Base-by-base conservation (phyloP, 2,888 invertebrate species). In the Terebella lapidaria region DNA sequence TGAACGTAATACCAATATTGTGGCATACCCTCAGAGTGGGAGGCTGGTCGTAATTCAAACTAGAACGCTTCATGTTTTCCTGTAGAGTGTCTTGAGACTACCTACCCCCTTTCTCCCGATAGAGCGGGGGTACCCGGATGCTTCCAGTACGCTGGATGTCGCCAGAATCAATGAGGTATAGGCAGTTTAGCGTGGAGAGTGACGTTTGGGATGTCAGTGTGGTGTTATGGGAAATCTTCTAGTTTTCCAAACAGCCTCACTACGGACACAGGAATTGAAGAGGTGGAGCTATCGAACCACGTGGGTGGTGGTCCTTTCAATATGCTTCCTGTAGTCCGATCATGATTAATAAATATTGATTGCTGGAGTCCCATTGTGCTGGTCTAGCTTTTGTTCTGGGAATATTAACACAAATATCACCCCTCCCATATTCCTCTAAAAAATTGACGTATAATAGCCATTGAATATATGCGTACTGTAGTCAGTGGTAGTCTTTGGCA, bases 131-230 rank as follows among this genome's bases (percentile, higher is more conserved):
- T 0, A 74, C 75, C 1, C 68, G 76, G 20, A 74, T 79, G 77
- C 70, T 82, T 27, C 82, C 81, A 0, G 79, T 81, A 2, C 68
- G 81, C 2, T 82, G 81, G 82, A 82, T 82, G 81, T 79, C 81
- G 1, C 82, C 81, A 18, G 82, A 82, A 66, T 78, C 77, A 56
- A 76, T 82, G 25, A 76, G 79, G 52, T 82, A 81, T 69, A 78
- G 81, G 25, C 74, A 77, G 55, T 83, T 81, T 67, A 82, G 81
- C 1, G 72, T 74, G 2, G 81, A 82, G 64, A 80, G 79, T 0
- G 82, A 82, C 63, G 79, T 81, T 46, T 82, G 81, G 81, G 79
- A 80, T 27, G 82, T 74, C 59, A 82, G 82, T 1, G 81, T 82
- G 5, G 78, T 82, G 1, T 65, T 82, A 26, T 82, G 82, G 82